Evolutionary conservation across 2,888 invertebrate genomes (phyloP).

Genomic region (Hetaerina titia): DNA sequence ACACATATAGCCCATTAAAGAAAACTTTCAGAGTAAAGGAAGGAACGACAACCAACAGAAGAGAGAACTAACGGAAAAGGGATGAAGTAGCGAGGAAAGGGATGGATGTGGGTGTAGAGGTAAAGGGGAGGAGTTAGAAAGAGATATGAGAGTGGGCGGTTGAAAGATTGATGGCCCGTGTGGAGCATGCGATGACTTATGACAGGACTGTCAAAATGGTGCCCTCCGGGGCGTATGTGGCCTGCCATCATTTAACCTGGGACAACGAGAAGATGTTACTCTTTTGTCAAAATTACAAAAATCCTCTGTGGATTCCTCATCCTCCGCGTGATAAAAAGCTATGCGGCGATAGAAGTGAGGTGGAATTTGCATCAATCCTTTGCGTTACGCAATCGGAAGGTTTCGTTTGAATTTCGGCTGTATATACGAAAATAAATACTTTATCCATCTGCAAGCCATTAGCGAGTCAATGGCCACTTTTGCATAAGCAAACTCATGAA

Average conservation of each 20-base stretch:
- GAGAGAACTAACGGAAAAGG: background rate
- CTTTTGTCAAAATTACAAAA: background rate
- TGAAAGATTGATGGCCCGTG: background rate
- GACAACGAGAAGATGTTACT: background rate
- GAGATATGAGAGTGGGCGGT: background rate
- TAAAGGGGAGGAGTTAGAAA: background rate
- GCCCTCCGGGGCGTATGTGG: background rate
- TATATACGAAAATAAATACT: background rate
- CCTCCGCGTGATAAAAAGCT: background rate
- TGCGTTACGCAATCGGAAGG: background rate
- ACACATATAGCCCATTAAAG: no score
- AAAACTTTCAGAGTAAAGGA: no score
- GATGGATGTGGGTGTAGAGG: background rate
- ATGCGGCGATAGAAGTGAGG: background rate
- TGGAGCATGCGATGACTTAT: background rate
- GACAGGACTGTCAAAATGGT: background rate
- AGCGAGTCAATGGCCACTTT: background rate
- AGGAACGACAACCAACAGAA: background rate
- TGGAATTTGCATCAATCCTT: background rate
- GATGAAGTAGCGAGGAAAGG: background rate
- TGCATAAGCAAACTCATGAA: constrained; percentile 17
- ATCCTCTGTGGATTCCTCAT: background rate
- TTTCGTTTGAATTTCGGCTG: background rate
- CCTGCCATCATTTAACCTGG: background rate
- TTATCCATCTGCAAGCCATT: background rate